phyloP scores from a whole-genome alignment of 1,140 invertebrate genomes.

The Aphidius gifuensis region DNA sequence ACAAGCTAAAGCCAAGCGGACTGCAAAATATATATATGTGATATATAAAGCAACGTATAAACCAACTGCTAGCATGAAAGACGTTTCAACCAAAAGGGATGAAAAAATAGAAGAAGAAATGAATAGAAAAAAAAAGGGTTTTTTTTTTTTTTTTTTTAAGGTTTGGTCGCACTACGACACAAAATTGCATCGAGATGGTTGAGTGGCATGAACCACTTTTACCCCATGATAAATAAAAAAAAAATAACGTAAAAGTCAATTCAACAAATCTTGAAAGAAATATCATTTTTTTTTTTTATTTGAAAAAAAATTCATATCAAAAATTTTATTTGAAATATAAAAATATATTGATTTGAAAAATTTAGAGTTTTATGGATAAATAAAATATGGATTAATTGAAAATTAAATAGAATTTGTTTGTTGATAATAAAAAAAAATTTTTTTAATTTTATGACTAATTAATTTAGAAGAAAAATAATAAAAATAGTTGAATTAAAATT shows the following conservation, averaged over 20 bases:
- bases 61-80: conserved; percentile 23
- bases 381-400: too few species aligned
- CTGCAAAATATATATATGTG: conserved; percentile 25
- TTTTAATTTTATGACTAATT: too few species aligned
- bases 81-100: conserved; percentile 19
- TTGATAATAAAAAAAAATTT: too few species aligned
- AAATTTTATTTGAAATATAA: too few species aligned
- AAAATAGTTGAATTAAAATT: too few species aligned
- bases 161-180: neutral
- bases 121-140: neutral
- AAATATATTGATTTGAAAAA: too few species aligned
- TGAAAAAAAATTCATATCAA: too few species aligned
- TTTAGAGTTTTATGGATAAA: too few species aligned
- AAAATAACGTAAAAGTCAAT: conserved; percentile 10
- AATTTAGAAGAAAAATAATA: too few species aligned
- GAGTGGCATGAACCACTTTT: conserved; percentile 23
- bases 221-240: neutral
- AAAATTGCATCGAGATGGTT: conserved; percentile 24
- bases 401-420: too few species aligned
- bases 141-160: too few species aligned
- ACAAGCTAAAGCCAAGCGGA: conserved; percentile 16
- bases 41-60: neutral
- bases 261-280: neutral
- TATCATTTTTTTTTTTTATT: too few species aligned
- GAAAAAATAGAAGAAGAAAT: neutral